Percentiles rank a stretch among this genome's conserved stretches.
Evolutionary conservation across 1,140 invertebrate genomes (phyloP).

Genomic region (Nomia melanderi): DNA sequence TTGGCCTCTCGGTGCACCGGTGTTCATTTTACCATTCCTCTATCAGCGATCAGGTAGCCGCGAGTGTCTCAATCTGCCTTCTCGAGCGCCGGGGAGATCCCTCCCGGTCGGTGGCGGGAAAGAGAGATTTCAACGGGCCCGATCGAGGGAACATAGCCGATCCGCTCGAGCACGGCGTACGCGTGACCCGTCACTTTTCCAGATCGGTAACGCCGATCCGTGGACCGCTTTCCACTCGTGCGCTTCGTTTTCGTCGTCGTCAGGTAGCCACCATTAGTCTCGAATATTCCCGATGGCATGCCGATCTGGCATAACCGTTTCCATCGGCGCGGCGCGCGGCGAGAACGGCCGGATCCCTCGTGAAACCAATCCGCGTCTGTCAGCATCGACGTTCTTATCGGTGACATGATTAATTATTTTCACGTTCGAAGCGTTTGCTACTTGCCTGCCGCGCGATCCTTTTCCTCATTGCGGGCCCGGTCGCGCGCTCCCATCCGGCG

Average conservation of each 20-base stretch:
- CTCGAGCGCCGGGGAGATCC: neutral
- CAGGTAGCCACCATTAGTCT: slow-evolving; percentile 65
- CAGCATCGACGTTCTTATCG: slow-evolving; percentile 63
- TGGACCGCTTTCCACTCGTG: slow-evolving; percentile 19
- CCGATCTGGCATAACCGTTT: slow-evolving; percentile 56
- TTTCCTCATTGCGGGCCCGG: neutral
- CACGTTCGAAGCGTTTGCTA: slow-evolving; percentile 34
- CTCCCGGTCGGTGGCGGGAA: neutral
- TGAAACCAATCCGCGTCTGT: slow-evolving; percentile 62
- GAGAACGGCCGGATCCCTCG: slow-evolving; percentile 31
- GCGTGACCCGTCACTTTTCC: slow-evolving; percentile 65
- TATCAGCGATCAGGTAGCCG: slow-evolving; percentile 61
- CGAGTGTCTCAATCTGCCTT: slow-evolving; percentile 60
- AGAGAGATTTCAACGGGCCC: slow-evolving; percentile 6
- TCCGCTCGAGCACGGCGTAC: slow-evolving; percentile 6
- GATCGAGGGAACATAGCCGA: neutral
- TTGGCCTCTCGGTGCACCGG: slow-evolving; percentile 23
- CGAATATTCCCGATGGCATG: slow-evolving; percentile 57
- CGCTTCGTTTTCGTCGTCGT: slow-evolving; percentile 43
- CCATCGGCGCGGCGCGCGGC: neutral
- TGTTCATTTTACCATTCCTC: slow-evolving; percentile 63
- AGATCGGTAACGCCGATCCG: slow-evolving; percentile 64
- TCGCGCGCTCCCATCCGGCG: neutral
- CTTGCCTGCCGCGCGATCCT: slow-evolving; percentile 21
- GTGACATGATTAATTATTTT: slow-evolving; percentile 61